Percentiles rank a stretch among this genome's conserved stretches.
phyloP scores from a whole-genome alignment of 2,888 invertebrate species.

The Miltochrista miniata region DNA sequence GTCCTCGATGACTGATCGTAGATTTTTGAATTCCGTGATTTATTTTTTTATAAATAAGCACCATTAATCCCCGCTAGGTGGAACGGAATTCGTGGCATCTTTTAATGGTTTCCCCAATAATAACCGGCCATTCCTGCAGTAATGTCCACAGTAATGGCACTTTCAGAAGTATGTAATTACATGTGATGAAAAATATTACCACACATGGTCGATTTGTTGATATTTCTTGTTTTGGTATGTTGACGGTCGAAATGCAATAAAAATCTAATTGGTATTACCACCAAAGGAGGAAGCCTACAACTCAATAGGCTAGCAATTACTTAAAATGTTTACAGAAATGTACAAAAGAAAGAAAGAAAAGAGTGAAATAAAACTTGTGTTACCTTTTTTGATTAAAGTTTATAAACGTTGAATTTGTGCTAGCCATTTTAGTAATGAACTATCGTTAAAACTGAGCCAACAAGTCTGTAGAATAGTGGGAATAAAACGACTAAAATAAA shows the following conservation, averaged over 20 bases:
- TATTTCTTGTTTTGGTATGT: not conserved
- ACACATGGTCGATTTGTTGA: not conserved
- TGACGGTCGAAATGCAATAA: not conserved
- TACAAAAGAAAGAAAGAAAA: no score
- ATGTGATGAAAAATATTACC: slow-evolving; percentile 38
- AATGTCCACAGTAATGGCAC: slow-evolving; percentile 22
- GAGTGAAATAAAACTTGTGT: no score
- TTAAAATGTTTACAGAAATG: no score
- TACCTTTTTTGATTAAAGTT: no score
- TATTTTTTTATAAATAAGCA: not conserved
- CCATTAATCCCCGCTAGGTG: not conserved
- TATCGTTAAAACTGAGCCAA: no score
- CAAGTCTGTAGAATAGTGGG: no score
- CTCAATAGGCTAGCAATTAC: not conserved
- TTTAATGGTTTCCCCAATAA: slow-evolving; percentile 8
- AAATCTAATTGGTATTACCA: not conserved
- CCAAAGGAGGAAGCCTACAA: not conserved
- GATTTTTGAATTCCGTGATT: no score
- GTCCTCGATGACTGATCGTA: no score
- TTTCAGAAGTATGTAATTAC: slow-evolving; percentile 33
- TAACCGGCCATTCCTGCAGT: slow-evolving; percentile 7
- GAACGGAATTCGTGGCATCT: slow-evolving; percentile 2
- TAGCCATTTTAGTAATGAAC: no score
- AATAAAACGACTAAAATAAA: no score
- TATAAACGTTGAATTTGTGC: no score